phyloP scores from a whole-genome alignment of 2,888 invertebrate genomes.

The Netelia melanura region DNA sequence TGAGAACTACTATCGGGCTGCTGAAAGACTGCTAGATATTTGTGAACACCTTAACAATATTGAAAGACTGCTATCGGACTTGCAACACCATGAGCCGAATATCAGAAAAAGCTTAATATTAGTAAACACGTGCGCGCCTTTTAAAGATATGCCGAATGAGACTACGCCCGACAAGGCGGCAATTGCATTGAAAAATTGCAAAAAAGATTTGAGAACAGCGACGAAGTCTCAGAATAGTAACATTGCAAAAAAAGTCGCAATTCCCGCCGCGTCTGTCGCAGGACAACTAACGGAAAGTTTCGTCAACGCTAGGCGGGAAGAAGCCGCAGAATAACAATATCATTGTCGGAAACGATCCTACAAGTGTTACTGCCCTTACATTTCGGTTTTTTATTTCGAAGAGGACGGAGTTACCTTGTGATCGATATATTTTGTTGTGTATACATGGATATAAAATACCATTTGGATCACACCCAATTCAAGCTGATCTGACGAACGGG shows the following conservation, averaged over 20 bases:
- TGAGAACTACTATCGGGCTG: no score
- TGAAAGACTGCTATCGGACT: slow-evolving; percentile 37
- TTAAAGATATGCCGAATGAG: neutral
- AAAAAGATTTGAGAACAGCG: slow-evolving; percentile 5
- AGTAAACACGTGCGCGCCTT: neutral
- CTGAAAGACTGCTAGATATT: neutral
- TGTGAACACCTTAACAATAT: slow-evolving; percentile 36
- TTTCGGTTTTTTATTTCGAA: no score
- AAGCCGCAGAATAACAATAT: slow-evolving; percentile 1
- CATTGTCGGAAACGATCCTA: slow-evolving; percentile 21
- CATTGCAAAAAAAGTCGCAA: neutral
- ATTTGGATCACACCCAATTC: no score
- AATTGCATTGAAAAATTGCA: slow-evolving; percentile 16
- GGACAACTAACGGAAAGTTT: neutral
- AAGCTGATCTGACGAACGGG: no score
- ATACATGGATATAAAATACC: no score
- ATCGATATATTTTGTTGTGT: no score
- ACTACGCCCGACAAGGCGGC: neutral
- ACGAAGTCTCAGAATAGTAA: slow-evolving; percentile 9
- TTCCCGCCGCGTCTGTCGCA: slow-evolving; percentile 10
- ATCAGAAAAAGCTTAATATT: slow-evolving; percentile 4
- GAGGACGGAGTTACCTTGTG: no score
- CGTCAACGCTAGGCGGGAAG: slow-evolving; percentile 7
- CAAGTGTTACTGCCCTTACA: no score
- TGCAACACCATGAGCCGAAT: neutral